Evolutionary conservation across 2,113 vertebrate species (phyloP).

Genomic region (Cnemophilus loriae): DNA sequence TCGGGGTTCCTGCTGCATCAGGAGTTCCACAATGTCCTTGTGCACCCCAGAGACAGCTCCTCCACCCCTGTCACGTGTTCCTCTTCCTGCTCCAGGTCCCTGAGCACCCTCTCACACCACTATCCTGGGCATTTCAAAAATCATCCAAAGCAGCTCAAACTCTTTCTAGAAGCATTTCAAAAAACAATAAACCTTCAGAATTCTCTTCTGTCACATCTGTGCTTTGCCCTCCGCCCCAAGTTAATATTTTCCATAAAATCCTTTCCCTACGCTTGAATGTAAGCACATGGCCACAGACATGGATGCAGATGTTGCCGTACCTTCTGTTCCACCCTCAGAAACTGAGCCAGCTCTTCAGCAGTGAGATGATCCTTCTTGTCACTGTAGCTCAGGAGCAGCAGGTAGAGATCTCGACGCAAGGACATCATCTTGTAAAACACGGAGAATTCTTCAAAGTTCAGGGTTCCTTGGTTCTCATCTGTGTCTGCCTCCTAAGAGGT

Average conservation of each 20-base stretch:
- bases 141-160: neutral
- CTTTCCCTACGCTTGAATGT: neutral
- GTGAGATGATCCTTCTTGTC: constrained; percentile 95
- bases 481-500: constrained; percentile 89
- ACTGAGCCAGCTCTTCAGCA: constrained; percentile 85
- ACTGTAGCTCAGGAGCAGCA: constrained; percentile 90
- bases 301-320: constrained; percentile 61
- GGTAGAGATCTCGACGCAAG: constrained; percentile 88
- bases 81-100: neutral
- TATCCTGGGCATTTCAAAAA: neutral
- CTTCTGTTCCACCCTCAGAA: constrained; percentile 91
- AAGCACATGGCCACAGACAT: accelerated
- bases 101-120: neutral
- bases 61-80: neutral
- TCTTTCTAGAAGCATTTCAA: neutral
- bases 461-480: constrained; percentile 91
- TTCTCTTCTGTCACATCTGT: neutral
- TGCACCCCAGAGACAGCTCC: neutral
- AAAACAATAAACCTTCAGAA: neutral
- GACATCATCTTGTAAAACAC: constrained; percentile 99
- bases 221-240: neutral
- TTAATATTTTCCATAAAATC: neutral
- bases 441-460: constrained; percentile 94
- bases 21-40: neutral
- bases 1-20: neutral